Evolutionary conservation across 2,113 vertebrate genomes (phyloP), one percentile per base, ranked within the genome.

Genomic region (Tauraco erythrolophus): DNA sequence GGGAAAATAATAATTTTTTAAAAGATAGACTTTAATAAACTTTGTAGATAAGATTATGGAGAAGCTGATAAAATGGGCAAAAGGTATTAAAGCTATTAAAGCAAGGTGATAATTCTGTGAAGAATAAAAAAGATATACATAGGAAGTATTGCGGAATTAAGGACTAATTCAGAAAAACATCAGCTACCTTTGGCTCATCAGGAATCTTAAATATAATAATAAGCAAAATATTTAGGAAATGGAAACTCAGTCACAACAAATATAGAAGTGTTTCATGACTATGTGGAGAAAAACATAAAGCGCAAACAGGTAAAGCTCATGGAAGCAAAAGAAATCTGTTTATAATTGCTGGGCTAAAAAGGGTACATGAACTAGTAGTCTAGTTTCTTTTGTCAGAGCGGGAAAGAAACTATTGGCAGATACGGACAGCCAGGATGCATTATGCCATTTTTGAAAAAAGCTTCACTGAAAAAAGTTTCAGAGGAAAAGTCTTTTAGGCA

Each of bases 141-240:
- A 33, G 6, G 35, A 70, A 27, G 54, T 74, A 19, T 6, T 57
- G 33, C 19, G 7, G 9, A 74, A 78, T 25, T 85, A 31, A 83
- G 9, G 3, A 78, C 14, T 33, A 71, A 83, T 58, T 62, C 14
- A 2, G 70, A 70, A 71, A 70, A 41, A 10, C 5, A 58, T 37
- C n/a, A n/a, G 6, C 0, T 53, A 7, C 0, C 2, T 71, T 88
- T 86, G 10, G 0, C 2, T 80, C 3, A 76, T 22, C 2, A 3
- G 2, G 54, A 62, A 37, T 33, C 4, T 57, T 71, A 58, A 65
- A 16, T 3, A 27, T 12, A 53, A 75, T 7, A 41, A 50, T 9
- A 79, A 71, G 68, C 0, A 43, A 75, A 74, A 25, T 24, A 66
- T 5, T 3, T 45, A 43, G 4, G 25, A 83, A 79, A 62, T 21